These are phyloP conservation scores for Marmota flaviventris DNA, from an alignment of 2,113 vertebrate genomes.

Conservation along the genomic window DNA sequence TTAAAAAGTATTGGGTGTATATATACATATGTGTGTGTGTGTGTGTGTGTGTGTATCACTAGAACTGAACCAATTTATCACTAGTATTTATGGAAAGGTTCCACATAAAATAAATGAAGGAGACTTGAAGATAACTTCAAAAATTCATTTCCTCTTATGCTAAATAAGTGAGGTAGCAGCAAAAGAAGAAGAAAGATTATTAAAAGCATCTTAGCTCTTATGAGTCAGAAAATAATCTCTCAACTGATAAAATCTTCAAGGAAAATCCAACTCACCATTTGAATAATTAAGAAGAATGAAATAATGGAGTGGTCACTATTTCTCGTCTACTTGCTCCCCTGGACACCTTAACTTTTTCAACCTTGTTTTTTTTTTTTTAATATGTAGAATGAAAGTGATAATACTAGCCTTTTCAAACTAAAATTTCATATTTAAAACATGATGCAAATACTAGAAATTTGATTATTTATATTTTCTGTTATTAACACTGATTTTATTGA, in stretches of 20 bases:
- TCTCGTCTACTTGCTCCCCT: not conserved
- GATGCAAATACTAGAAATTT: not conserved
- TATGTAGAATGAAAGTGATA: not conserved
- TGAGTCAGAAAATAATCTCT: not conserved
- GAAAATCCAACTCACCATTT: not conserved
- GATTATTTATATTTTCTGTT: not conserved
- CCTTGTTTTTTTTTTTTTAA: not conserved
- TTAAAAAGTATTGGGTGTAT: not conserved
- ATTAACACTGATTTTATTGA: not conserved
- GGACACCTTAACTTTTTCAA: not conserved
- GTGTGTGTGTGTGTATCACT: not conserved
- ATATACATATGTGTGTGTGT: too few relatives aligned
- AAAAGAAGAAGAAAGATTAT: not conserved
- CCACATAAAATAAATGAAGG: not conserved
- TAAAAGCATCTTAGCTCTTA: not conserved
- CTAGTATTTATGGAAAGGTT: not conserved
- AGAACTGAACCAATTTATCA: not conserved
- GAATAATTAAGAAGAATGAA: not conserved
- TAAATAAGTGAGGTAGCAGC: not conserved
- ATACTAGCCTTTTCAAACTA: not conserved
- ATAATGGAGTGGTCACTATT: not conserved
- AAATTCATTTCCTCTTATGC: not conserved
- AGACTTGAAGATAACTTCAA: not conserved
- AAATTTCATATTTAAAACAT: not conserved
- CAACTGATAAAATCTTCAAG: not conserved